Base-by-base conservation (phyloP, 1,140 invertebrate species). In the Papilio aristodemus region DNA sequence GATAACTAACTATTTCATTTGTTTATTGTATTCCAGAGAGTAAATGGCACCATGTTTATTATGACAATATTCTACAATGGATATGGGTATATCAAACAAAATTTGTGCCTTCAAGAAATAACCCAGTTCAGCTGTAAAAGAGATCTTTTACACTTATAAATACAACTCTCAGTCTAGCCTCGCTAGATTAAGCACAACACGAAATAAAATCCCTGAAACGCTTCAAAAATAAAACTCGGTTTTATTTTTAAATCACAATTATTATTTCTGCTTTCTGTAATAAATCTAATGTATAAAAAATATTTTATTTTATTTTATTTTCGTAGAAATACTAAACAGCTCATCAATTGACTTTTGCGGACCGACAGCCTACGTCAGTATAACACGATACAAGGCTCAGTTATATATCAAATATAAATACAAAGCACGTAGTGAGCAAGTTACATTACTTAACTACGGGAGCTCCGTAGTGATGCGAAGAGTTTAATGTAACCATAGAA, bases 171-270 rank as follows among this genome's bases (percentile, higher is more conserved):
- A 81, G 63, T 85, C 89, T 87, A 89, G 86, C 87, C 85, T 83
- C 81, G 86, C 86, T 88, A 88, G 89, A 85, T 78, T 79, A 87
- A 87, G 84, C 89, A 91, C 87, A 85, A 89, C 85, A 81, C 84
- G 81, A 85, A 77, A 82, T 78, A 80, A 77, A n/a, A 81, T 85
- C 81, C 84, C 84, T 87, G 83, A 88, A 89, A 89, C 83, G 85
- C 82, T 83, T 84, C 80, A 91, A 91, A 91, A 91, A 91, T 91
- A 91, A 91, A 91, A 91, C 87, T 91, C 86, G 85, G 89, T 91
- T 91, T 91, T 91, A 90, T 90, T 89, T 82, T 82, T 73, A 80
- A 74, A 90, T 91, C 87, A 91, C 85, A 89, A 89, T 85, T 85
- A 85, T 87, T 83, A 83, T 85, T 87, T 80, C 74, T 78, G 84